Evolutionary conservation across 2,888 invertebrate genomes (phyloP), one percentile per base, ranked within the genome.

Genomic region (Epinotia nisella): DNA sequence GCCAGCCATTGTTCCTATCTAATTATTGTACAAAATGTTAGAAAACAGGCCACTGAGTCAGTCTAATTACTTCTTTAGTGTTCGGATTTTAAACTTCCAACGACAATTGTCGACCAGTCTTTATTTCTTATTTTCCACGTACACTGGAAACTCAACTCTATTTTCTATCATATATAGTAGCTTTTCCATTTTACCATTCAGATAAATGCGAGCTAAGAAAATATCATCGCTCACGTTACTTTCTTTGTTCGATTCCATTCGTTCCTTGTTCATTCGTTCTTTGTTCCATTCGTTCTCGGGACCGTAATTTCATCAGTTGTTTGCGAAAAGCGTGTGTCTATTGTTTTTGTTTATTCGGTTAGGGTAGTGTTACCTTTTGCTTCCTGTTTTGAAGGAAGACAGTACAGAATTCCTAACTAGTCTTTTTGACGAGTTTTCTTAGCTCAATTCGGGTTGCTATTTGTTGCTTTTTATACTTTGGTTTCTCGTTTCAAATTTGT

Each of bases 261-360:
- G 66, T 66, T 66, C 55, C 55, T 66, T 51, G 62, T 17, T 41
- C 66, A 53, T 73, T 62, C 68, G 68, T 68, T 68, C 72, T 72
- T 72, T 68, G 69, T 73, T 69, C 64, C 68, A 41, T 68, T 68
- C 72, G 72, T 73, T 69, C 73, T 73, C 64, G 59, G 66, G 62
- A 67, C 60, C 68, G 69, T 73, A 73, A 73, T 73, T 73, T 73
- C 73, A 73, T 73, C 73, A 73, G 73, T 51, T 66, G 71, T 73
- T 73, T 73, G 73, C 64, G 68, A 58, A 41, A 71, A 60, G 71
- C 67, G 67, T 35, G 72, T 56, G 64, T 39, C 68, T 72, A 73
- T 73, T 73, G 73, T 69, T 73, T 73, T 64, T 69, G 62, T 41
- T 73, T 69, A 69, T 73, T 73, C 68, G 49, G 53, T 73, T 73